Base-by-base conservation (phyloP, 1,140 invertebrate species). In the Rhagoletis pomonella region DNA sequence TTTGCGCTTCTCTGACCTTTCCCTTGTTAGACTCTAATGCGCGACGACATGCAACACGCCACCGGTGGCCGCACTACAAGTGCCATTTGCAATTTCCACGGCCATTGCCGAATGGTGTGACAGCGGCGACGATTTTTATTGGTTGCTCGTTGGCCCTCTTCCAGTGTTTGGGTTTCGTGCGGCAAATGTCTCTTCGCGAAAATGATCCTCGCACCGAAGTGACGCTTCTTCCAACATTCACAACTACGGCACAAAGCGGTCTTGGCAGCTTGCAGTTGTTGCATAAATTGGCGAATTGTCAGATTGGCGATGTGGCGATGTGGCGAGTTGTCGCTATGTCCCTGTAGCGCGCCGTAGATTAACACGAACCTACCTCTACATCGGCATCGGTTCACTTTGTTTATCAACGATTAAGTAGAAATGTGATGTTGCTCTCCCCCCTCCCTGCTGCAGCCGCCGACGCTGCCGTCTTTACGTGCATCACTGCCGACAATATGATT, bases 31-130 rank as follows among this genome's bases (percentile, higher is more conserved):
- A 9, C n/a, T 39, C 3, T 42, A 67, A 67, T 67, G 39, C 4
- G 29, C 64, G 29, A 67, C n/a, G 64, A 67, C 64, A 67, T 67
- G 64, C 64, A 67, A 67, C 64, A 67, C 29, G 64, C 64, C 64
- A 67, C 64, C 10, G 64, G 64, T 17, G 10, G 64, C 29, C 4
- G 64, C 19, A 39, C 44, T 47, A 10, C 47, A 44, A 73, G 55
- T 81, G 73, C 5, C 73, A 77, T 47, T 55, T 81, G 44, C 73
- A 81, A 81, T 69, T 44, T 73, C 17, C 69, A 81, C 47, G 73
- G 73, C n/a, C 73, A 55, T 19, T 29, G 73, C 47, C 17, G 42
- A 81, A 47, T n/a, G 44, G 1, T n/a, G 39, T 73, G 67, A 73
- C 44, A 42, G 9, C 42, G 12, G 64, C 64, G 64, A 67, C 29